Base-by-base conservation (phyloP, 2,113 vertebrate genomes). In the Piprites chloris region DNA sequence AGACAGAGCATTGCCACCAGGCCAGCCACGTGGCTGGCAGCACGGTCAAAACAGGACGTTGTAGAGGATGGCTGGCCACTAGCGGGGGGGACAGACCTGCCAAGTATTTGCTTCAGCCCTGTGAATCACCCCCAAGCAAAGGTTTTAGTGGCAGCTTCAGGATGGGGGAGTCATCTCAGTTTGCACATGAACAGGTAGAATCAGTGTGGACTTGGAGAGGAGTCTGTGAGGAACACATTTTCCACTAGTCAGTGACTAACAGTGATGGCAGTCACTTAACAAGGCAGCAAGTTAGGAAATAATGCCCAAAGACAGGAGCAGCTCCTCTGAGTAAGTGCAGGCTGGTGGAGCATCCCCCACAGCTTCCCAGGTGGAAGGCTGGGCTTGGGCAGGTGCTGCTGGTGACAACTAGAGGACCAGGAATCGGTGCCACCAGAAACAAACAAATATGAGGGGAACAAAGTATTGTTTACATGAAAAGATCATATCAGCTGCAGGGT, bases 191-290 rank as follows among this genome's bases (percentile, higher is more conserved):
- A 62, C 37, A 66, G 30, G 94, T 39, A 21, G 67, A 66, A 87
- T 58, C 41, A 72, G 27, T 10, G 32, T 0, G 0, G 50, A 23
- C 41, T 35, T 0, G 0, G 17, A 73, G 22, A 44, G 35, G 26
- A 61, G 71, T n/a, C 41, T 2, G 1, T 15, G 16, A 71, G 44
- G 37, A 81, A 74, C 61, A 32, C 59, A 49, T 41, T 96, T 94
- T 85, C 77, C 81, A 62, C 41, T 88, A 67, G 68, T 85, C 87
- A 90, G 59, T 97, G 90, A 95, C 62, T 94, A 92, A 95, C 0
- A 4, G 72, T 53, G 58, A 66, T 69, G 78, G 55, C 68, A 83
- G 42, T 76, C 37, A 42, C 69, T 79, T 79, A 83, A 76, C 27
- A 79, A 87, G 66, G 49, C 4, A 28, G 71, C 68, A 78, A 67